A percentile compares a stretch with the other conserved stretches of the same genome.
Evolutionary conservation across 2,113 vertebrate species (phyloP).

Genomic region (Tetraodon nigroviridis): DNA sequence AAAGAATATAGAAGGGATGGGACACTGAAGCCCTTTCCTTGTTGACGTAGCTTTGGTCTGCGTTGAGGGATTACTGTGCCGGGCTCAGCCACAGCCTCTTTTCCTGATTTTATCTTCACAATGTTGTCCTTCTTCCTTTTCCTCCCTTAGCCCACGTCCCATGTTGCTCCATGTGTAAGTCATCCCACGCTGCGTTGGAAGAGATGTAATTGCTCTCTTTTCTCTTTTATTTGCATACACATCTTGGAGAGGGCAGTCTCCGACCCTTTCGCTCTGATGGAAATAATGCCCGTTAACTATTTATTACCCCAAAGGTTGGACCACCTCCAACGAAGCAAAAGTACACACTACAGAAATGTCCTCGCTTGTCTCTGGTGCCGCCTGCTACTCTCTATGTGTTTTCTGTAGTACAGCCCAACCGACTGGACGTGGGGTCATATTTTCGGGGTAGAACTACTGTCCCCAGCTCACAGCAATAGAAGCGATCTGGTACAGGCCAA

Average conservation of each 20-base stretch:
- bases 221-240: conserved; percentile 41
- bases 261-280: conserved; percentile 35
- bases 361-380: conserved; percentile 16
- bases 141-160: conserved; percentile 11
- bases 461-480: conserved; percentile 17
- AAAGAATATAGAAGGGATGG: conserved; percentile 10
- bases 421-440: conserved; percentile 29
- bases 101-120: conserved; percentile 62
- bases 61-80: conserved; percentile 52
- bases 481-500: conserved; percentile 32
- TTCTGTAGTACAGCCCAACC: conserved; percentile 13
- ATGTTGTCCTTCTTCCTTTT: conserved; percentile 24
- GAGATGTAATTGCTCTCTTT: conserved; percentile 64
- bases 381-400: conserved; percentile 21
- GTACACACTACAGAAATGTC: conserved; percentile 34
- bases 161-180: conserved; percentile 43
- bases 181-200: conserved; percentile 59
- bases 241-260: conserved; percentile 35
- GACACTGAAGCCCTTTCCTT: conserved; percentile 39
- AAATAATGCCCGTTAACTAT: conserved; percentile 31
- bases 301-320: conserved; percentile 35
- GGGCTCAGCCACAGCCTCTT: conserved; percentile 44
- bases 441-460: conserved; percentile 4
- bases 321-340: conserved; percentile 31
- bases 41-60: conserved; percentile 42